Base-by-base conservation (phyloP, 2,113 vertebrate species). In the Tympanuchus pallidicinctus region DNA sequence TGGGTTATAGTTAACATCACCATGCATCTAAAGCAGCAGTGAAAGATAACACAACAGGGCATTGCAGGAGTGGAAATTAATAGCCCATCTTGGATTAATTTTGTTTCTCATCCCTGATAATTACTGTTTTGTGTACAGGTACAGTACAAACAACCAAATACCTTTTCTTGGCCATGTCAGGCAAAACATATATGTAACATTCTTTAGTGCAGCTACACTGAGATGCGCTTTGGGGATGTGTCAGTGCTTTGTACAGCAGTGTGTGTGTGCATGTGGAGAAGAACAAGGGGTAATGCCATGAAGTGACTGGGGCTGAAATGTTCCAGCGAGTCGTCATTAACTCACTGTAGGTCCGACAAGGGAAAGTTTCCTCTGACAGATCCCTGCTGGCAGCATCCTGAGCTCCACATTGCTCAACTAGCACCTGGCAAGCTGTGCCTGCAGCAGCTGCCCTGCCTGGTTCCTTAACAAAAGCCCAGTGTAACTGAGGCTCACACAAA, bases 311-410 rank as follows among this genome's bases (percentile, higher is more conserved):
- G 7, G 67, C 43, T 86, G 64, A 85, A 74, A 22, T 22, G 34
- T 66, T 64, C 40, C 40, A 69, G 54, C 19, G 4, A 24, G 47
- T 76, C 73, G 38, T 28, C 73, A 42, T 28, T 71, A 20, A 34
- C 81, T 65, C 64, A 52, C 4, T 32, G 57, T n/a, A 40, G 32
- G 90, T 42, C 10, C 25, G n/a, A 52, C 48, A 25, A 36, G 12
- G 61, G 20, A 82, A 86, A 56, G 56, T 21, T 89, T 48, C 48
- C 67, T 76, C 59, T 71, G 74, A 45, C 64, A 89, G 30, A 59
- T 38, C 42, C 50, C 78, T 0, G 0, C 24, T 47, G 32, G 38
- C 34, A 78, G 66, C 20, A 81, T 57, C 61, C 42, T 34, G 64
- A 79, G 25, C 70, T 82, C 48, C 54, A 47, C 8, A 18, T 34